A percentile compares a stretch with the other conserved stretches of the same genome.
Conservation (phyloP, 2,113 vertebrate genomes). For the Ascaphus truei region DNA sequence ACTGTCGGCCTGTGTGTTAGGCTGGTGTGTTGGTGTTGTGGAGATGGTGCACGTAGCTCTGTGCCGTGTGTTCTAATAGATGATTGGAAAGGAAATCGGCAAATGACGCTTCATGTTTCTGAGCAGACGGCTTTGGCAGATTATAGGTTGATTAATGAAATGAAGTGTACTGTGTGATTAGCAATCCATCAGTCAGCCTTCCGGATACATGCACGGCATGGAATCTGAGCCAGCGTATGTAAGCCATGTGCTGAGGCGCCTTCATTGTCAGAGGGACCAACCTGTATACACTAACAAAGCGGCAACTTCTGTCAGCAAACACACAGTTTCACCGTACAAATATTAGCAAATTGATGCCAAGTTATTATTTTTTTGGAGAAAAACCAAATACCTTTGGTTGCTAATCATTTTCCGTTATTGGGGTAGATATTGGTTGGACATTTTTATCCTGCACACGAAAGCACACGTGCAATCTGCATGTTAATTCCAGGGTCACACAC, state of each 20-base stretch:
- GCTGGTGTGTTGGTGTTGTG: neutral
- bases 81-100: slow-evolving; percentile 17
- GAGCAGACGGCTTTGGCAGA: slow-evolving; percentile 34
- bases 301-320: neutral
- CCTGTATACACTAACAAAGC: too few species aligned
- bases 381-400: too few species aligned
- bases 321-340: neutral
- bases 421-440: too few species aligned
- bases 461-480: too few species aligned
- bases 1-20: too few species aligned
- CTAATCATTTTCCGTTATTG: too few species aligned
- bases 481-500: too few species aligned
- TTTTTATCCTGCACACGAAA: too few species aligned
- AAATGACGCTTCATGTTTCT: neutral
- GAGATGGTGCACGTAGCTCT: neutral
- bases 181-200: neutral
- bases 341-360: neutral
- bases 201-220: too few species aligned
- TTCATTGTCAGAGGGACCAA: neutral
- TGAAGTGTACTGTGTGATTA: slow-evolving; percentile 23
- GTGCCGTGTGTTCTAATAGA: neutral
- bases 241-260: too few species aligned
- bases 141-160: slow-evolving; percentile 23
- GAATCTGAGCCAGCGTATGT: too few species aligned
- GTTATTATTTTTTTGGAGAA: too few species aligned